These are phyloP conservation scores for Bryconaethiops microstoma DNA, from an alignment of 2,797 vertebrate species.

Conservation along the genomic window DNA sequence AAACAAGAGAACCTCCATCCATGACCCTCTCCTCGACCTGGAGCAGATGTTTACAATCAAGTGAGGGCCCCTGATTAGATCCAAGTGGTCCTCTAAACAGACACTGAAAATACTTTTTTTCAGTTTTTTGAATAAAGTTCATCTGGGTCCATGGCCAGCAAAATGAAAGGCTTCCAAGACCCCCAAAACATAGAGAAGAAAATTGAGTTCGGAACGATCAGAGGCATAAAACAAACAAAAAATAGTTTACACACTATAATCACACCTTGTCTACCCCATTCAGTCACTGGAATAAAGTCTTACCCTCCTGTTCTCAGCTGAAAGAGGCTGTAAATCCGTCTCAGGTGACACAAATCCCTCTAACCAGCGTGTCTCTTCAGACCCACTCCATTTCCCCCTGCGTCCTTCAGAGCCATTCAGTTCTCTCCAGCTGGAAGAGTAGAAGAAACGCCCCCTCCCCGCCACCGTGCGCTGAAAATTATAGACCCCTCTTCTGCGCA, in stretches of 20 bases:
- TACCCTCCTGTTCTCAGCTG: neutral
- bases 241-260: no score
- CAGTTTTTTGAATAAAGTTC: neutral
- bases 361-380: conserved; percentile 2
- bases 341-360: neutral
- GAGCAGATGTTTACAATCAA: neutral
- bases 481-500: conserved; percentile 12
- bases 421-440: neutral
- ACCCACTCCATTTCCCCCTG: neutral
- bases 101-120: neutral
- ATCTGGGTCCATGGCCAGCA: neutral
- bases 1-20: no score
- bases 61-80: neutral
- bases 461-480: neutral
- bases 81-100: neutral
- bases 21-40: neutral
- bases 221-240: no score
- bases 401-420: conserved; percentile 22
- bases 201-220: no score
- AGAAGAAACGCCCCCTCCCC: neutral
- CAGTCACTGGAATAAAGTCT: conserved; percentile 14
- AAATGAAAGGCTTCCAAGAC: neutral
- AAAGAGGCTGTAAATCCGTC: neutral
- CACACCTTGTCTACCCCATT: neutral
- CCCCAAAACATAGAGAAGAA: neutral